Evolutionary conservation across 2,888 invertebrate genomes (phyloP), one percentile per base, ranked within the genome.

Genomic region (Ceratothoa steindachneri): DNA sequence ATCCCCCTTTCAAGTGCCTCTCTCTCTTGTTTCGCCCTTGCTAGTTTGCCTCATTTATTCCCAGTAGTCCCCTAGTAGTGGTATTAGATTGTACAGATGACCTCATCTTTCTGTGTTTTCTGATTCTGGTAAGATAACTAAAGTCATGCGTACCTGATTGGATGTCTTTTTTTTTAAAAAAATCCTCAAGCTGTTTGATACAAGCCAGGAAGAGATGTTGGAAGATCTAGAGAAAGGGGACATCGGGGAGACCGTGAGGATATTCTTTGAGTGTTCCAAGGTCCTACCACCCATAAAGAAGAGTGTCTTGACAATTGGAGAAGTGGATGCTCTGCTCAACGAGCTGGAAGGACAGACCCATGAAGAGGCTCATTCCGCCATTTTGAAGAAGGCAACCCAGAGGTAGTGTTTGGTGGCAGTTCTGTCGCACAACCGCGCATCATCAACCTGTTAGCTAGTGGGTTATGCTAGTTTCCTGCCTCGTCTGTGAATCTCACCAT

Each of bases 221-320:
- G 89, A 90, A 80, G 90, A 95, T 85, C 87, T 96, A 81, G 93
- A 95, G 82, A 89, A 93, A 83, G 95, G 95, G 0, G 96, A 97
- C 84, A 89, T 96, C 1, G 93, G 95, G 0, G 91, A 93, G 82
- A 96, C 96, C 0, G 88, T 97, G 31, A 87, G 89, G 78, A 85
- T 87, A 71, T 94, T 91, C 84, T 95, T 92, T 84, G 88, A 90
- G 77, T 86, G 88, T 73, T 92, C 91, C 67, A 84, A 82, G 28
- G 84, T 85, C 55, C 81, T 88, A 9, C 86, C 86, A 80, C 91
- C 93, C 0, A 86, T 87, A 7, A 83, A 85, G 55, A 89, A 90
- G 80, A 93, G 93, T 82, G 85, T 84, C 0, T 84, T 97, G 2
- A 90, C 90, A 3, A 84, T 95, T 65, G 88, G 90, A 80, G 89